Base-by-base conservation (phyloP, 2,888 invertebrate species). In the Coenonympha arcania region DNA sequence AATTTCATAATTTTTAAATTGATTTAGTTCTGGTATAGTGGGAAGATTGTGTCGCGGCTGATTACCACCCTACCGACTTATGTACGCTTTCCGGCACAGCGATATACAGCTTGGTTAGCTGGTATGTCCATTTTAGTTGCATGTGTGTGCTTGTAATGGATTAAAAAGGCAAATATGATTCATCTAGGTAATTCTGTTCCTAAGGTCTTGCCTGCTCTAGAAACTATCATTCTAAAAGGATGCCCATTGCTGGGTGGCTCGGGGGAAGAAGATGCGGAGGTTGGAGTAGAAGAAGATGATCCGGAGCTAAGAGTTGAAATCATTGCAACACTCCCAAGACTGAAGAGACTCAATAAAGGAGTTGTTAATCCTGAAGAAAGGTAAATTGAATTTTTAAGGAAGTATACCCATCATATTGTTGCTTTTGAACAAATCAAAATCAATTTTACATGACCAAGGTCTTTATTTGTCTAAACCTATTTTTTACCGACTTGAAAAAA, bases 281-380 rank as follows among this genome's bases (percentile, higher is more conserved):
- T 56, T 0, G 77, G 64, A 1, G 64, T 62, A 0, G 79, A 80
- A 13, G 79, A 79, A 39, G 77, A 84, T 16, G 76, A 79, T 31
- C 53, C 73, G 3, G 79, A 80, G 55, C 45, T 74, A n/a, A 80
- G 89, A 48, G 57, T 82, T 0, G 82, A 87, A 19, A 59, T 89
- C 1, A 55, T 90, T 19, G 88, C 88, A 0, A 63, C 88, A 3
- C 62, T 90, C 43, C 88, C 88, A 0, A 70, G 78, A 36, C 69
- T 90, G 13, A 88, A 83, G 52, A 73, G 88, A 42, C 71, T 90
- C 11, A 89, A 90, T 61, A 90, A 90, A 65, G 65, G 65, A 4
- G 55, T 63, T 0, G 72, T 88, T 2, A 79, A 78, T 1, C 73
- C 80, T 0, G 88, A 88, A 46, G 89, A 89, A 65, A 76, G 82